A percentile compares a stretch with the other conserved stretches of the same genome.
Evolutionary conservation across 2,797 vertebrate species (phyloP).

Genomic region (Chanos chanos): DNA sequence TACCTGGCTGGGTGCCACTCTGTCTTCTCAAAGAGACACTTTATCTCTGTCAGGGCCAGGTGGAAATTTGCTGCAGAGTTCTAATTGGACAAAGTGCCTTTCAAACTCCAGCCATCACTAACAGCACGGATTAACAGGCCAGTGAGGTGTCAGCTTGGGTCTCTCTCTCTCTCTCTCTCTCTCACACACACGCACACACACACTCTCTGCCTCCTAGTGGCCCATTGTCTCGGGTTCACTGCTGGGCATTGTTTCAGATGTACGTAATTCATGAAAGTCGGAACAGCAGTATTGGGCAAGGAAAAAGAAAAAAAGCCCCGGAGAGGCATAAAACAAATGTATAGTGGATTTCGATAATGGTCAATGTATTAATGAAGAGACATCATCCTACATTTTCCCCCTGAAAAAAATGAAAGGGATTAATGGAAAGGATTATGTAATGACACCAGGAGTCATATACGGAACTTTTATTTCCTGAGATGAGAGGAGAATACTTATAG

Average conservation of each 20-base stretch:
- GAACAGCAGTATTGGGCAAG: too few relatives aligned
- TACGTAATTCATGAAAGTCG: too few relatives aligned
- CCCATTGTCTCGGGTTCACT: conserved; percentile 30
- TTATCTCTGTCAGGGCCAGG: conserved; percentile 90
- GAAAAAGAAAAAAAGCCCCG: too few relatives aligned
- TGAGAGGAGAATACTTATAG: too few relatives aligned
- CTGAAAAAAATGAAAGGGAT: too few relatives aligned
- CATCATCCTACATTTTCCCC: too few relatives aligned
- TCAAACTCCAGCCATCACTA: conserved; percentile 79
- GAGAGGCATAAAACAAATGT: too few relatives aligned
- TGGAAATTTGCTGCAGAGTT: conserved; percentile 85
- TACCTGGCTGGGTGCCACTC: conserved; percentile 76
- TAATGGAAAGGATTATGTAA: too few relatives aligned
- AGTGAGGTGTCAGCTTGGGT: conserved; percentile 61
- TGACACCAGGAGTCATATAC: too few relatives aligned
- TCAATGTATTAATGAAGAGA: too few relatives aligned
- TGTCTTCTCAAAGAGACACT: conserved; percentile 86
- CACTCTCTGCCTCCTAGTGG: conserved; percentile 38
- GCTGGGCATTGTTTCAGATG: conserved; percentile 19
- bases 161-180: conserved; percentile 19
- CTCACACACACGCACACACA: conserved; percentile 24
- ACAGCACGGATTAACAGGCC: conserved; percentile 72
- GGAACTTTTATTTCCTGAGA: too few relatives aligned
- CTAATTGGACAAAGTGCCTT: conserved; percentile 95
- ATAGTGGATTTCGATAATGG: too few relatives aligned